Evolutionary conservation across 2,797 vertebrate species (phyloP).

Genomic region (Premnoplex brunnescens): DNA sequence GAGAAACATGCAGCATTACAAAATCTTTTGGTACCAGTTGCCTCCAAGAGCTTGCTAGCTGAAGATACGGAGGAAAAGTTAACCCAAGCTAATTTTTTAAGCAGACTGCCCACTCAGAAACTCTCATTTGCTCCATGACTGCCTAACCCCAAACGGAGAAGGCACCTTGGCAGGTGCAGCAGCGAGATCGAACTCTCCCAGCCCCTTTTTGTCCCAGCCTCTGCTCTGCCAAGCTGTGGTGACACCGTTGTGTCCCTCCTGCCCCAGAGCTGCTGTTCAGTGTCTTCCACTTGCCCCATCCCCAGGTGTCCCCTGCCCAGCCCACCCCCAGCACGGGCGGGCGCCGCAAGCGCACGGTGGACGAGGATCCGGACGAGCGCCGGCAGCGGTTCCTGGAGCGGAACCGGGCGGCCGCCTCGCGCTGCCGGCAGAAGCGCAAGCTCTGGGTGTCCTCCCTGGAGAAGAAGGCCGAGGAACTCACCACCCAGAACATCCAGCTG

Average conservation of each 20-base stretch:
- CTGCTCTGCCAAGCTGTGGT: not conserved
- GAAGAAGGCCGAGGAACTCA: slow-evolving; percentile 97
- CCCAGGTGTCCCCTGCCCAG: slow-evolving; percentile 94
- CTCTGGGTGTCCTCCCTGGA: slow-evolving; percentile 94
- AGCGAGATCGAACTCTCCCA: not conserved
- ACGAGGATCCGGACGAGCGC: slow-evolving; percentile 95
- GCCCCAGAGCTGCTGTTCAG: not conserved
- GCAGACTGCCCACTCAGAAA: rapidly evolving
- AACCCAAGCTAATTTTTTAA: not conserved
- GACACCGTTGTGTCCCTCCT: rapidly evolving
- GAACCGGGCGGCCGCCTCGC: slow-evolving; percentile 93
- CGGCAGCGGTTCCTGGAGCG: slow-evolving; percentile 95
- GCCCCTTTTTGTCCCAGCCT: not conserved
- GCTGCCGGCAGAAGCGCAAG: slow-evolving; percentile 96
- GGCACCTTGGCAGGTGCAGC: rapidly evolving
- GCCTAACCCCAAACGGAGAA: rapidly evolving
- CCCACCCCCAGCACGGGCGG: slow-evolving; percentile 89
- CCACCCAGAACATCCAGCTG: slow-evolving; percentile 91
- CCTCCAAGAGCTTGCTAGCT: not conserved
- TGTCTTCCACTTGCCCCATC: not conserved
- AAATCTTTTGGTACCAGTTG: rapidly evolving
- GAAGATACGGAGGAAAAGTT: not conserved
- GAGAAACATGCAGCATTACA: rapidly evolving
- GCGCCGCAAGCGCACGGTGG: slow-evolving; percentile 85
- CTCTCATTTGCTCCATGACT: rapidly evolving